Evolutionary conservation across 2,113 vertebrate genomes (phyloP).

Genomic region (Heteronetta atricapilla): DNA sequence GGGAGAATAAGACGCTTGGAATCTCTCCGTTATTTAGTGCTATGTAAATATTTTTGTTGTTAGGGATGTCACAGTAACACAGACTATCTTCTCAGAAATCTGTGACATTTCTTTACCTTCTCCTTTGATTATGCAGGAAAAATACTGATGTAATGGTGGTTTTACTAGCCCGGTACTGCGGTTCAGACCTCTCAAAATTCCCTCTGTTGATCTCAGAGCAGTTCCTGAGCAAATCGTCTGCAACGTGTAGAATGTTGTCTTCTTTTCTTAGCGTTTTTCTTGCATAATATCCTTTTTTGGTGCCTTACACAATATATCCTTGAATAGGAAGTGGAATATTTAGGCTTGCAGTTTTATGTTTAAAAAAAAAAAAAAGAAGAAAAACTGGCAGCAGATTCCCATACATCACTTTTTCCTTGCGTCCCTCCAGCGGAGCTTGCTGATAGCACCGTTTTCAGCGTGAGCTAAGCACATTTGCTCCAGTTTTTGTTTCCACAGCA

Average conservation of each 20-base stretch:
- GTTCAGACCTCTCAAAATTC: conserved; percentile 4
- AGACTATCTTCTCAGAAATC: background rate
- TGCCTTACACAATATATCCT: conserved; percentile 23
- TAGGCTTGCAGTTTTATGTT: conserved; percentile 32
- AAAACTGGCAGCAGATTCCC: background rate
- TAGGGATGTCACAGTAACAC: background rate
- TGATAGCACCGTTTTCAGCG: background rate
- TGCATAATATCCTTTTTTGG: background rate
- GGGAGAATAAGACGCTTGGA: background rate
- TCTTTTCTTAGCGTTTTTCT: background rate
- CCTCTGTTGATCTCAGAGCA: background rate
- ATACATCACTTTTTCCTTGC: background rate
- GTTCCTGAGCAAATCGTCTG: background rate
- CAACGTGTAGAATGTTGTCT: background rate
- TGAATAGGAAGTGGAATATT: conserved; percentile 49
- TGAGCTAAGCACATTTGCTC: background rate
- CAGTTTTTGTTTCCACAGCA: background rate
- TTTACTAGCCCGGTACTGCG: background rate
- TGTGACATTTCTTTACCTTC: background rate
- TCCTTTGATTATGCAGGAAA: background rate
- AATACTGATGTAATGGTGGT: background rate
- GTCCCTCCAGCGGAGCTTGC: background rate
- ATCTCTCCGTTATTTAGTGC: background rate
- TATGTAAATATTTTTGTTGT: conserved; percentile 1
- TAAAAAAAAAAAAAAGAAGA: background rate